phyloP scores from a whole-genome alignment of 2,888 invertebrate species.

The Scrobipalpa costella region DNA sequence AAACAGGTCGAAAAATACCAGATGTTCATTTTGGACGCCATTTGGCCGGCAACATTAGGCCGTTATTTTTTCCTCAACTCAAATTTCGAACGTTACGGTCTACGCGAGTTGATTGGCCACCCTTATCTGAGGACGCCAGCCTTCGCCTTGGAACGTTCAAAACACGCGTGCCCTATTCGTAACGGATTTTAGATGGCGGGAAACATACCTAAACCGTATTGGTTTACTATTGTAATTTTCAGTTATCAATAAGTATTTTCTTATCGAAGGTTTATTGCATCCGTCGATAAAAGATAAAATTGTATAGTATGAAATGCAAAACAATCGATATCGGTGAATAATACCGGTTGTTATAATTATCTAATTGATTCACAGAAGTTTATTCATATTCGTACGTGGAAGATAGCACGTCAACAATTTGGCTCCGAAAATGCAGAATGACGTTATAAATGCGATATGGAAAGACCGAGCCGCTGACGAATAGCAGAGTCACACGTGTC shows the following conservation, averaged over 20 bases:
- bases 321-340: constrained; percentile 6
- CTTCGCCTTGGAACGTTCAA: constrained; percentile 58
- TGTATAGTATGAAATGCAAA: background rate
- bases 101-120: constrained; percentile 59
- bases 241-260: constrained; percentile 4
- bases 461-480: constrained; percentile 37
- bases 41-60: constrained; percentile 31
- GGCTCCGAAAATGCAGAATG: constrained; percentile 19
- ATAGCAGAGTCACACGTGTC: constrained; percentile 52
- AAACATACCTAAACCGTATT: constrained; percentile 28
- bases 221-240: constrained; percentile 1
- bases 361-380: background rate
- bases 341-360: constrained; percentile 4
- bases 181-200: constrained; percentile 55
- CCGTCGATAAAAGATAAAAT: constrained; percentile 11
- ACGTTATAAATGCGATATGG: constrained; percentile 29
- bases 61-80: constrained; percentile 36
- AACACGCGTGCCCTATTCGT: constrained; percentile 53
- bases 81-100: constrained; percentile 61
- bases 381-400: background rate
- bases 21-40: constrained; percentile 12
- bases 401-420: constrained; percentile 18
- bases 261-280: constrained; percentile 19
- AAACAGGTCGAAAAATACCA: background rate
- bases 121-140: constrained; percentile 69